Evolutionary conservation across 2,797 vertebrate species (phyloP).

Genomic region (Galagoides demidoff): DNA sequence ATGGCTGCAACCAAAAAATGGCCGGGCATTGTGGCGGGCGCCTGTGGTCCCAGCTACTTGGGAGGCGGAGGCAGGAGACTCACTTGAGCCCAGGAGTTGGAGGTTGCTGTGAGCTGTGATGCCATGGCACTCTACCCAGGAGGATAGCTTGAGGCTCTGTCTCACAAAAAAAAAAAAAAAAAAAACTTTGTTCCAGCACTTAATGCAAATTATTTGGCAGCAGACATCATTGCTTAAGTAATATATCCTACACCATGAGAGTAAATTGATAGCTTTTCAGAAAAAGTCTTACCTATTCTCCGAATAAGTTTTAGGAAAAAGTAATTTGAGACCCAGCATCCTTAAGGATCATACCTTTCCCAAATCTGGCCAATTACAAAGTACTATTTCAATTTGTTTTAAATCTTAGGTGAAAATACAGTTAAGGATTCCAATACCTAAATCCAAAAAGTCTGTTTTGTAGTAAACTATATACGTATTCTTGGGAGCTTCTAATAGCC

Average conservation of each 20-base stretch:
- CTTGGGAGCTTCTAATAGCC: background rate
- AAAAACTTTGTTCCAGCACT: background rate
- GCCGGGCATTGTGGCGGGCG: no score
- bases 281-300: background rate
- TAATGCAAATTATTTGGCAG: background rate
- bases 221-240: background rate
- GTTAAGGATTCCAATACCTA: background rate
- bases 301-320: background rate
- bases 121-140: no score
- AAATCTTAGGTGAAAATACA: conserved; percentile 47
- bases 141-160: no score
- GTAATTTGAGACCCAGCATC: background rate
- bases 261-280: background rate
- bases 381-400: background rate
- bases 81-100: no score
- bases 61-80: no score
- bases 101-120: no score
- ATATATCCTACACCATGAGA: background rate
- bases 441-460: conserved; percentile 8
- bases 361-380: conserved; percentile 19
- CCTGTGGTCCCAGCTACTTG: no score
- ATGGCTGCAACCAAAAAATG: no score
- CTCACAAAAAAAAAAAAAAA: no score
- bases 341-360: background rate
- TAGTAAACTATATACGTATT: background rate